Base-by-base conservation (phyloP, 2,888 invertebrate species). In the Dusona sp. region DNA sequence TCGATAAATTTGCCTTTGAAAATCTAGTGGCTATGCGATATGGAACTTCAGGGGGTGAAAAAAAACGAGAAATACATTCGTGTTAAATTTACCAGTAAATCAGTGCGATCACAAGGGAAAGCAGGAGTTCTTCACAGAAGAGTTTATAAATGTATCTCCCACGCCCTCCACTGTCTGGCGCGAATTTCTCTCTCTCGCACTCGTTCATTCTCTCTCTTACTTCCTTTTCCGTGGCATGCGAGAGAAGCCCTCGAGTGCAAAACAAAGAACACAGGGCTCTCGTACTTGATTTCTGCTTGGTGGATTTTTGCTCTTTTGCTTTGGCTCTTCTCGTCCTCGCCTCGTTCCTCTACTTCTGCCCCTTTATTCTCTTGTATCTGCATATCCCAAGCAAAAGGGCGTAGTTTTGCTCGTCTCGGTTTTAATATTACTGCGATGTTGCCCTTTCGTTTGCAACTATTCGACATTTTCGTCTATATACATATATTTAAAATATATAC, bases 91-190 rank as follows among this genome's bases (percentile, higher is more conserved):
- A 87, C 86, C 87, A 87, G 89, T 92, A 92, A 92, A 92, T 92
- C 92, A 91, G 80, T 88, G 88, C 88, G 88, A 91, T 89, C 90
- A 89, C 89, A 89, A 57, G 38, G 51, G 33, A 77, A 54, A 79
- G 79, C 83, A 54, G 25, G 65, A 54, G 67, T 65, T 84, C 84
- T 90, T 89, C 90, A 89, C 89, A 88, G 90, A 90, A 89, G 91
- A 92, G 92, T 92, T 92, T 92, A 92, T 92, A 92, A 93, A 93
- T 92, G 93, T 91, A 91, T 93, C 93, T 92, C 92, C 92, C 92
- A 93, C 93, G 92, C 92, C 93, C 91, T 92, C 90, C 90, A 91
- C 92, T 92, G 92, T 92, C 92, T 91, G 90, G 89, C 88, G 78
- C 29, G 68, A 82, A 75, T 42, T 81, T 84, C 51, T 78, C 33